Conservation (phyloP, 2,113 vertebrate species). For the Pomatorhinus ruficollis region DNA sequence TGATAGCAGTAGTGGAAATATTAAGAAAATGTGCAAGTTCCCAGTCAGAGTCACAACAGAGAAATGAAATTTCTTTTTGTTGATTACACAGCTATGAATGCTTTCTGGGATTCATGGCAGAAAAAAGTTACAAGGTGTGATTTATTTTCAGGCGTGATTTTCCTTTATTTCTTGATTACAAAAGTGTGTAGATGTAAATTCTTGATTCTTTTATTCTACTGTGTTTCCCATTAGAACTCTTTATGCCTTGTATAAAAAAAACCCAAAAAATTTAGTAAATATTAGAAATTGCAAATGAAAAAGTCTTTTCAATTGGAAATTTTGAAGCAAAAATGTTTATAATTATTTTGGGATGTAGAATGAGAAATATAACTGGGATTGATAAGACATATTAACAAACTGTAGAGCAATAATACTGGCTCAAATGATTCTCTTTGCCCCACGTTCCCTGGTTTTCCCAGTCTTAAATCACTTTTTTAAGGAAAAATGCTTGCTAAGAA, state of each 20-base stretch:
- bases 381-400: not conserved
- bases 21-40: not conserved
- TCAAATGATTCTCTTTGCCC: not conserved
- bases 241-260: not conserved
- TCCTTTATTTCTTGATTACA: not conserved
- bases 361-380: not conserved
- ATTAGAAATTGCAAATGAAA: not conserved
- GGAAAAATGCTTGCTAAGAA: not conserved
- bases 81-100: not conserved
- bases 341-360: not conserved
- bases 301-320: not conserved
- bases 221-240: not conserved
- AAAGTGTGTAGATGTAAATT: not conserved
- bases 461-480: not conserved
- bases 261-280: not conserved
- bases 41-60: not conserved
- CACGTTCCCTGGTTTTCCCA: not conserved
- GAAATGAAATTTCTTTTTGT: not conserved
- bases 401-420: not conserved
- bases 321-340: not conserved
- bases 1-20: not conserved
- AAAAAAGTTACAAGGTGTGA: not conserved
- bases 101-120: not conserved
- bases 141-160: not conserved
- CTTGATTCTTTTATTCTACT: not conserved